These are phyloP conservation scores for Megaceryle maxima DNA, from an alignment of 2,113 vertebrate species.

Conservation along the genomic window DNA sequence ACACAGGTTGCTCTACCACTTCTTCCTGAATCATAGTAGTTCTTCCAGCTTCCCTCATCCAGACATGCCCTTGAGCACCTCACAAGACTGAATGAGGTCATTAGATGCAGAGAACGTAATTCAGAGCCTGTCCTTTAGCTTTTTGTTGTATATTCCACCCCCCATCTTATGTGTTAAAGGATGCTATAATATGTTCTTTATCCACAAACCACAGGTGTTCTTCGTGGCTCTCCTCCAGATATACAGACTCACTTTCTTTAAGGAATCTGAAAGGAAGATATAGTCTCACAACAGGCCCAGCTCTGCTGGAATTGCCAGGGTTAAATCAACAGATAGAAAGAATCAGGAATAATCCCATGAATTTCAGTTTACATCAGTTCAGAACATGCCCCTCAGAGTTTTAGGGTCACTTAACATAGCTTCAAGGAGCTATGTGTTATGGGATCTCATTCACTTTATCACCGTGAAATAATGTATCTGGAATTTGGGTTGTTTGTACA, in stretches of 20 bases:
- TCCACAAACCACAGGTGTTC: not conserved
- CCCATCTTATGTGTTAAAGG: not conserved
- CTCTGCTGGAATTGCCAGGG: not conserved
- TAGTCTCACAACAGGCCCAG: not conserved
- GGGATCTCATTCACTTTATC: not conserved
- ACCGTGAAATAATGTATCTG: not conserved
- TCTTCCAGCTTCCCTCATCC: not conserved
- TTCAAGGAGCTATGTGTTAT: not conserved
- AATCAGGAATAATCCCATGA: not conserved
- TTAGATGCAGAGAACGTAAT: not conserved
- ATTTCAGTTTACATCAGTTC: not conserved
- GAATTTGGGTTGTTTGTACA: conserved; percentile 5
- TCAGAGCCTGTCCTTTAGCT: not conserved
- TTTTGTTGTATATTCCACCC: not conserved
- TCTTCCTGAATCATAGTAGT: not conserved
- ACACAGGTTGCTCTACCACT: not conserved
- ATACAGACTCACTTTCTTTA: not conserved
- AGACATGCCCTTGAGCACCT: not conserved
- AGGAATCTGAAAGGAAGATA: not conserved
- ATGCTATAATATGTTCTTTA: not conserved
- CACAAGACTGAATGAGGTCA: not conserved
- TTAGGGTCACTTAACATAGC: not conserved
- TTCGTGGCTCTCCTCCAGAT: not conserved
- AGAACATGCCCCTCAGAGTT: not conserved
- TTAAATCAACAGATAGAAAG: not conserved